Evolutionary conservation across 2,888 invertebrate genomes (phyloP).

Genomic region (Cerceris ruficornis): DNA sequence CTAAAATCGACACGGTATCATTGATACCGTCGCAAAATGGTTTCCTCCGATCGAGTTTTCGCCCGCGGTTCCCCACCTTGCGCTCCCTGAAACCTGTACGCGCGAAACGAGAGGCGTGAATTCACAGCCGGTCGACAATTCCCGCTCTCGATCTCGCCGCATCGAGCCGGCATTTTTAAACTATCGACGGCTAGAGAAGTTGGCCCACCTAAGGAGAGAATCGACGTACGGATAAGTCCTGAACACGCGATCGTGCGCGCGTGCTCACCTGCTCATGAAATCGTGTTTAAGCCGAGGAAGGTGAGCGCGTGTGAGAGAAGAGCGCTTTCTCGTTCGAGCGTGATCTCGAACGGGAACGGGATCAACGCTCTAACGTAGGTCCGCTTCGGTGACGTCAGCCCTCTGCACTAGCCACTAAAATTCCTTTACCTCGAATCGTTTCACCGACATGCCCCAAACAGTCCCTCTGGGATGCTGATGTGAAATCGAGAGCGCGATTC

Average conservation of each 20-base stretch:
- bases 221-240: constrained; percentile 6
- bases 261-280: constrained; percentile 13
- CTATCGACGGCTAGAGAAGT: background rate
- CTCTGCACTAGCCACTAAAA: constrained; percentile 28
- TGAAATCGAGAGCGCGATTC: constrained; percentile 27
- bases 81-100: background rate
- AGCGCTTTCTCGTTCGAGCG: constrained; percentile 45
- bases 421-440: constrained; percentile 33
- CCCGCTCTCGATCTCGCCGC: background rate
- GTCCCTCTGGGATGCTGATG: constrained; percentile 21
- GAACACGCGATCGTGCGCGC: background rate
- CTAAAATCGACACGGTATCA: too few relatives aligned
- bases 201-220: constrained; percentile 33
- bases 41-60: background rate
- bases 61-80: background rate
- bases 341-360: constrained; percentile 49
- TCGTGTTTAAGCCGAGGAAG: background rate
- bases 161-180: background rate
- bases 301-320: constrained; percentile 3
- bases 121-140: background rate
- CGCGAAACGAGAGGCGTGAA: background rate
- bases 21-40: too few relatives aligned
- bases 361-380: constrained; percentile 54
- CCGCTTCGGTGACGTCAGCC: constrained; percentile 50
- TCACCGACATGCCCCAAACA: constrained; percentile 12